Percentiles rank a stretch among this genome's conserved stretches.
Evolutionary conservation across 2,888 invertebrate genomes (phyloP).

Genomic region (Tridacna crocea): DNA sequence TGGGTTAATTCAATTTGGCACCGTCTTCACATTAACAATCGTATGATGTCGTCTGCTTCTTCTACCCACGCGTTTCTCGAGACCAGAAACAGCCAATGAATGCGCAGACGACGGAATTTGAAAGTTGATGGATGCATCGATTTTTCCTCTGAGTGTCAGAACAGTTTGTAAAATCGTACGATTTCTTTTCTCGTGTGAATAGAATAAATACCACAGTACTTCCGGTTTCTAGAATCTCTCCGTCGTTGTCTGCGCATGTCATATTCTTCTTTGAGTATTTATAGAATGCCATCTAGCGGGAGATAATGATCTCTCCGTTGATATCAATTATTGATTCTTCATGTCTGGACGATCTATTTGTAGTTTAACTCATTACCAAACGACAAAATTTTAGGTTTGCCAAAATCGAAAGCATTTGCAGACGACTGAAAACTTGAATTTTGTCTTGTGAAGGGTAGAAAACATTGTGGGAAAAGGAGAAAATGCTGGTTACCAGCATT

Average conservation of each 20-base stretch:
- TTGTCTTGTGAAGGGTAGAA: too few species aligned
- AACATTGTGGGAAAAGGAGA: conserved; percentile 7
- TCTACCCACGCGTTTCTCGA: too few species aligned
- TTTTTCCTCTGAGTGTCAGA: background rate
- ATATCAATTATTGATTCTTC: background rate
- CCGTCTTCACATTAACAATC: too few species aligned
- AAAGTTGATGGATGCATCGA: background rate
- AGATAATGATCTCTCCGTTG: background rate
- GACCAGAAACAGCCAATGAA: background rate
- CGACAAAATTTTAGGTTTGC: too few species aligned
- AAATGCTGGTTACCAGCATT: background rate
- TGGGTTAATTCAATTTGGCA: too few species aligned
- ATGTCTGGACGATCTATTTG: background rate
- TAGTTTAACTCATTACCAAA: too few species aligned
- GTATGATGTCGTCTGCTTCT: background rate
- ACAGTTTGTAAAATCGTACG: background rate
- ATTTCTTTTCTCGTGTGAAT: background rate
- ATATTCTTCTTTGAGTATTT: background rate
- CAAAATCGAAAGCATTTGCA: too few species aligned
- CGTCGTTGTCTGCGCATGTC: background rate
- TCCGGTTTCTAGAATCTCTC: background rate
- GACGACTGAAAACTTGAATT: background rate
- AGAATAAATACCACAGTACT: background rate
- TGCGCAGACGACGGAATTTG: background rate
- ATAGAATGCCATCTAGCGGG: background rate